Evolutionary conservation across 92 coral and sea anemone genomes (phyloP).

Genomic region (Palythoa caribaeorum): DNA sequence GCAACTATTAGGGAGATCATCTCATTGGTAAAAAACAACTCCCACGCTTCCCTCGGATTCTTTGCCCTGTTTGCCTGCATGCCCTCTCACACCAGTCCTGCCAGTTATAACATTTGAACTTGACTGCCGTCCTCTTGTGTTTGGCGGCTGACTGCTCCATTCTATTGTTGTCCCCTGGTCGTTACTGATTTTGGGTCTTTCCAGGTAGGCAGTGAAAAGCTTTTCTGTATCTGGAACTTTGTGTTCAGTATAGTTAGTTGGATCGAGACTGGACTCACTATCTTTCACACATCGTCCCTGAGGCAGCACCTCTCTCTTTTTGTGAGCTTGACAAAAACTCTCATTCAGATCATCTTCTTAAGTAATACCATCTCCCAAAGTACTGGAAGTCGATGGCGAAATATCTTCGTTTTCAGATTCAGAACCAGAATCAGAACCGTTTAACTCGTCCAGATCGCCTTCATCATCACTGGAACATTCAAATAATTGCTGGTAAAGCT

Average conservation of each 20-base stretch:
- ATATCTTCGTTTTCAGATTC: slow-evolving; percentile 8
- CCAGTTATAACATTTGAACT: slow-evolving; percentile 9
- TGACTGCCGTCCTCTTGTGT: background rate
- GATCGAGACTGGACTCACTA: background rate
- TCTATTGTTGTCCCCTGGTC: background rate
- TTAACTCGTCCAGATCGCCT: slow-evolving; percentile 3
- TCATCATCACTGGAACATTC: slow-evolving; percentile 18
- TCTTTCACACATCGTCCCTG: background rate
- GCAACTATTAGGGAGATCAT: slow-evolving; percentile 17
- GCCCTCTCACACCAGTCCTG: slow-evolving; percentile 17
- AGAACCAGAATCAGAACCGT: slow-evolving; percentile 10
- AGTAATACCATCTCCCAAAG: slow-evolving; percentile 1
- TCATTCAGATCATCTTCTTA: slow-evolving; percentile 18
- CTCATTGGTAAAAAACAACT: slow-evolving; percentile 20
- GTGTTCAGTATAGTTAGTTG: slow-evolving; percentile 1
- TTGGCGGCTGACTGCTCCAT: background rate
- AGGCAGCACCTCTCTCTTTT: background rate
- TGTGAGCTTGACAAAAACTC: slow-evolving; percentile 9
- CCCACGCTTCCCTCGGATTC: slow-evolving; percentile 10
- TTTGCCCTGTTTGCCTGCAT: slow-evolving; percentile 4
- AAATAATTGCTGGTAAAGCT: background rate
- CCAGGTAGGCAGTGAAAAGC: slow-evolving; percentile 14
- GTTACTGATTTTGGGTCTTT: slow-evolving; percentile 17
- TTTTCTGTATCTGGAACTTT: slow-evolving; percentile 14
- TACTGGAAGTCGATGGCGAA: slow-evolving; percentile 15